Evolutionary conservation across 2,113 vertebrate species (phyloP).

Genomic region (Rhipidura dahli): DNA sequence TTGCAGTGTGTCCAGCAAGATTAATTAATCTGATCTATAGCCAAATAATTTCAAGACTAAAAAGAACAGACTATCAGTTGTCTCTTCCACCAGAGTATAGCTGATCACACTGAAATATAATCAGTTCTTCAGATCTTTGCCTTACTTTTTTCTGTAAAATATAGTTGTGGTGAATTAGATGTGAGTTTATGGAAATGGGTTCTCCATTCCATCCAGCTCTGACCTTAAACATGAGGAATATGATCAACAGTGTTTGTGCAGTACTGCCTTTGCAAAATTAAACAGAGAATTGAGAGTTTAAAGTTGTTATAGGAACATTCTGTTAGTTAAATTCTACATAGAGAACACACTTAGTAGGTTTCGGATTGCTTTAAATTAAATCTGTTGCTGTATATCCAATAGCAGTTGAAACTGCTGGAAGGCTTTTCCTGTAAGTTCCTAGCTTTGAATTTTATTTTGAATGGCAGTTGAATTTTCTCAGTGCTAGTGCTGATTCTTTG

Average conservation of each 20-base stretch:
- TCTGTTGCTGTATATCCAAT: neutral
- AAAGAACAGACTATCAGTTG: neutral
- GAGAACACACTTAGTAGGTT: neutral
- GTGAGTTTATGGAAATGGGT: neutral
- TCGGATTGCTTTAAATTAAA: slow-evolving; percentile 14
- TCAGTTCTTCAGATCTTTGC: neutral
- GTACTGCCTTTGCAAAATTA: neutral
- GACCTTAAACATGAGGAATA: neutral
- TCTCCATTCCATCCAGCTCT: neutral
- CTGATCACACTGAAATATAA: neutral
- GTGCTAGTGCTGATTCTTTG: neutral
- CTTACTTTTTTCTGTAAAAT: neutral
- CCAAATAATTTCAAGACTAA: neutral
- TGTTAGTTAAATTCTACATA: neutral
- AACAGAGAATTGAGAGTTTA: slow-evolving; percentile 11
- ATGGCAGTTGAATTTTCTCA: slow-evolving; percentile 3
- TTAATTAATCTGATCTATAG: neutral
- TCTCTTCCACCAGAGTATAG: neutral
- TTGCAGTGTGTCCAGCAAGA: neutral
- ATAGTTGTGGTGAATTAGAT: neutral
- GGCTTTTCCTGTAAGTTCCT: slow-evolving; percentile 9
- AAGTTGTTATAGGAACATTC: neutral
- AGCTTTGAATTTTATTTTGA: slow-evolving; percentile 34
- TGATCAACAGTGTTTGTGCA: neutral
- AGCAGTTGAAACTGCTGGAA: neutral